A percentile compares a stretch with the other conserved stretches of the same genome.
phyloP scores from a whole-genome alignment of 2,888 invertebrate genomes.

The Amiota communis region DNA sequence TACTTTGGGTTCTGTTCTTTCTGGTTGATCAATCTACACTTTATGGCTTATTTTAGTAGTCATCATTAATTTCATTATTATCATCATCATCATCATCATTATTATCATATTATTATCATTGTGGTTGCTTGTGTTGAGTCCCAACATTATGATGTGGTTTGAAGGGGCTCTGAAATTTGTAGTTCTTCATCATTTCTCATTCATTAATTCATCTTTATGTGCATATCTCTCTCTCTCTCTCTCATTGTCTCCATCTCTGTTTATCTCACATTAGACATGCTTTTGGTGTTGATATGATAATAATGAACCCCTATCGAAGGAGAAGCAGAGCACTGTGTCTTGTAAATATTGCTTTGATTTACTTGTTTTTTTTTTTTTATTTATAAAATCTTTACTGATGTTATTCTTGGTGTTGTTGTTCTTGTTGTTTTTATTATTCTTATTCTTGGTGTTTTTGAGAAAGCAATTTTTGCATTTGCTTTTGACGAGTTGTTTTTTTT shows the following conservation, averaged over 20 bases:
- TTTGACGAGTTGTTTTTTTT: slow-evolving; percentile 39
- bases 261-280: too few relatives aligned
- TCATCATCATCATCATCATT: too few relatives aligned
- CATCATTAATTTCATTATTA: not conserved
- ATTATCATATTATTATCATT: slow-evolving; percentile 31
- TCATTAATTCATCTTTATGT: too few relatives aligned
- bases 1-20: slow-evolving; percentile 51
- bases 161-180: too few relatives aligned
- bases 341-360: not conserved
- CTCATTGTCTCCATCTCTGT: too few relatives aligned
- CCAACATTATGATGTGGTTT: too few relatives aligned
- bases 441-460: slow-evolving; percentile 25
- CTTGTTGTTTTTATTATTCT: slow-evolving; percentile 6
- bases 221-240: too few relatives aligned
- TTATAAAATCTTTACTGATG: slow-evolving; percentile 32
- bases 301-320: too few relatives aligned
- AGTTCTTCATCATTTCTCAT: too few relatives aligned
- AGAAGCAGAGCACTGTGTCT: too few relatives aligned
- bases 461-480: slow-evolving; percentile 36
- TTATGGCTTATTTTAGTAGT: slow-evolving; percentile 10
- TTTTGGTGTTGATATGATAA: too few relatives aligned
- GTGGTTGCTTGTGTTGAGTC: slow-evolving; percentile 20
- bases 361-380: slow-evolving; percentile 35
- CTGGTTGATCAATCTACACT: not conserved
- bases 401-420: slow-evolving; percentile 27